phyloP scores from a whole-genome alignment of 1,140 invertebrate species.

The Sinella curviseta region DNA sequence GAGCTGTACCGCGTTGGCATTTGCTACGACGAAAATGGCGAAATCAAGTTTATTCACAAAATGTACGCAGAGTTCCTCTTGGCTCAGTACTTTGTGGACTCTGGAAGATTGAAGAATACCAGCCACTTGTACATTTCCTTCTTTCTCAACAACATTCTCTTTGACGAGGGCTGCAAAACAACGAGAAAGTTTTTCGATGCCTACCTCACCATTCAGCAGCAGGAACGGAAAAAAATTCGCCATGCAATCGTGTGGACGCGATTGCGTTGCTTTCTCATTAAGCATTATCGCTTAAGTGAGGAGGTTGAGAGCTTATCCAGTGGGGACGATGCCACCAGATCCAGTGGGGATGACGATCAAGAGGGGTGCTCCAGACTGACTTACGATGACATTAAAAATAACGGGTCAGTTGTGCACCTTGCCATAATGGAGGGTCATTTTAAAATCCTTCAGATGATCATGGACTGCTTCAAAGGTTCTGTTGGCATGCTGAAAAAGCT shows the following conservation, averaged over 20 bases:
- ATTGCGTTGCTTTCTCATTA: neutral
- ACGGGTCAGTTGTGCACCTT: neutral
- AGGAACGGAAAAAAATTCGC: neutral
- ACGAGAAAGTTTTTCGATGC: neutral
- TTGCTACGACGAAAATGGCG: neutral
- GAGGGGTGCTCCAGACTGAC: neutral
- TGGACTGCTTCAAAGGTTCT: neutral
- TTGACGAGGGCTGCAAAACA: neutral
- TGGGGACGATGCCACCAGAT: neutral
- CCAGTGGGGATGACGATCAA: neutral
- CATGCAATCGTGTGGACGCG: neutral
- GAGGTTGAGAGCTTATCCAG: neutral
- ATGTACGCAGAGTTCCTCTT: neutral
- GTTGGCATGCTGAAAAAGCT: neutral
- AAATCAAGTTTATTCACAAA: neutral
- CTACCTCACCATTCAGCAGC: neutral
- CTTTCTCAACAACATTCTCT: neutral
- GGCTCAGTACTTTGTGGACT: constrained; percentile 1
- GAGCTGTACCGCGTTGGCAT: neutral
- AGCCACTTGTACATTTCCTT: neutral
- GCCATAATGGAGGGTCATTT: neutral
- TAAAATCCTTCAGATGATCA: neutral
- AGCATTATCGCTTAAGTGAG: neutral
- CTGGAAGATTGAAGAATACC: neutral
- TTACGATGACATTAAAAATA: neutral